Evolutionary conservation across 2,797 vertebrate genomes (phyloP), one percentile per base, ranked within the genome.

Genomic region (Jordanella pulchra): DNA sequence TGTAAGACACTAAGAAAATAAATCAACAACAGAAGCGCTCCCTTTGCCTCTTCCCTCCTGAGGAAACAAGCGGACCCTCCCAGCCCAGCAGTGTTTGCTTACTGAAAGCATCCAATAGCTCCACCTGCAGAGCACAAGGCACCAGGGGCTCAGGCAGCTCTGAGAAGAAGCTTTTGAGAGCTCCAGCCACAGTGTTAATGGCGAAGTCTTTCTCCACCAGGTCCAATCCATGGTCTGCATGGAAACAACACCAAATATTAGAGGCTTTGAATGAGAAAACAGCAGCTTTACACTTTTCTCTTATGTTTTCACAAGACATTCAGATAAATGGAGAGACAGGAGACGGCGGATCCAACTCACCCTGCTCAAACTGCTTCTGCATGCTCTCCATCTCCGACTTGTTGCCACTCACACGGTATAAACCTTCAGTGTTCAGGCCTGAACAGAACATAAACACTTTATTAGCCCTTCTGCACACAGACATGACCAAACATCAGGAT

Each of bases 361-460:
- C 97, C 89, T 97, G 97, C 84, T 99, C 97, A 64, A 99, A 99
- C 93, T 98, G 97, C 51, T 96, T 95, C 89, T 99, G 97, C 89
- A 99, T 94, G 83, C 95, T 96, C 82, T 99, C 97, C 96, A 99
- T 99, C 92, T 99, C 97, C 0, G 97, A 96, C 87, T 98, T 99
- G 94, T 99, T 99, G 39, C 97, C 97, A 0, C 97, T 98, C 27
- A 99, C 97, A 0, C 97, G 94, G 69, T 99, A 99, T 84, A 99
- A 96, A 45, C 97, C 97, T 85, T 99, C 97, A 0, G 97, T 98
- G 83, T 95, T 96, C 90, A 99, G 87, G 44, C 97, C 97, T 99
- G 91, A 7, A 67, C 80, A 64, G 50, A 80, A 47, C 79, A 83
- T 75, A 89, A 90, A 88, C 81, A 84, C 80, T 87, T 86, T 69